Base-by-base conservation (phyloP, 2,113 vertebrate species). In the Serilophus lunatus region DNA sequence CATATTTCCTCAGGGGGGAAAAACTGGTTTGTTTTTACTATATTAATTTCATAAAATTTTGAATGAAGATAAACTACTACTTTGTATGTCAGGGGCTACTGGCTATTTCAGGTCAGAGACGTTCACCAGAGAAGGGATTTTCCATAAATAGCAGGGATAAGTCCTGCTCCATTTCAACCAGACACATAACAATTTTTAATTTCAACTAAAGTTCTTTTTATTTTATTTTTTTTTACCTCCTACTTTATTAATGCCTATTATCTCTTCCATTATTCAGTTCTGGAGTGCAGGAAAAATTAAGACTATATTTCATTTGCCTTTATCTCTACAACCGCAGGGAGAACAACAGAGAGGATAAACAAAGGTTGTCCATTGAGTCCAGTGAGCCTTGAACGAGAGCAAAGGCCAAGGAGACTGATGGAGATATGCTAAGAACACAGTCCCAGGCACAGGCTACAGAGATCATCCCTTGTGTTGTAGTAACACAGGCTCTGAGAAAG, bases 401-500 rank as follows among this genome's bases (percentile, higher is more conserved):
- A 26, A 22, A 10, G 64, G 20, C 12, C 12, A 33, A 47, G 12
- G 9, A 77, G 10, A 26, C 2, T 64, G 44, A 18, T 63, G 19
- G 29, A 70, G 15, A 13, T 7, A 17, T 57, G n/a, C 14, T 25
- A 26, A 14, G 35, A 63, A 22, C 26, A 65, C 12, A 51, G 4
- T 15, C 7, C 15, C 3, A 1, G 22, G 29, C 49, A 54, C 31
- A 65, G 7, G 4, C 14, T 59, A 24, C 42, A 54, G 44, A 0
- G 0, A 56, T 49, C 25, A 18, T 1, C 2, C 17, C 5, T 47
- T 2, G 0, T 1, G 1, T 20, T 51, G 17, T 47, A 70, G 15
- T 26, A 42, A 25, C 2, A 0, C 3, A 1, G 28, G 14, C 7
- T 54, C 9, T 3, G 6, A 42, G 14, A 22, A 19, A 42, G 3